Evolutionary conservation across 2,888 invertebrate species (phyloP), one percentile per base, ranked within the genome.

Genomic region (Harpalus rubripes): DNA sequence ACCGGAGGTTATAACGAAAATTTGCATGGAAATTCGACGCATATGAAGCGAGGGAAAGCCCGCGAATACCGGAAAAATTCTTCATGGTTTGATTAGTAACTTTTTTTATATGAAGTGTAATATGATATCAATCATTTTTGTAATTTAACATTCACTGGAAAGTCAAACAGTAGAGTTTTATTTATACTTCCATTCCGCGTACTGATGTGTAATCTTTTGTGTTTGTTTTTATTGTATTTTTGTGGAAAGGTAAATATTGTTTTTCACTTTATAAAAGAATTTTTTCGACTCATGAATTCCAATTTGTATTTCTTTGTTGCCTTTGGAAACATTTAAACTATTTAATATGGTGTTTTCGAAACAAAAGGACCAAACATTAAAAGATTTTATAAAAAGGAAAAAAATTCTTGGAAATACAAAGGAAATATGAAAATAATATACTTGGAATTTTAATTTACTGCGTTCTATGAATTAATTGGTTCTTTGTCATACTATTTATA

Each of bases 1-100:
- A 68, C 81, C 44, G 44, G 22, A 63, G 63, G 41, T 52, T 52
- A 65, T 68, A 81, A 68, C 52, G 65, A 26, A 65, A 65, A 81
- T 81, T 81, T 81, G 52, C 81, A 81, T 81, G 65, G 65, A 81
- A 81, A 81, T 65, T 81, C 68, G 68, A 65, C 65, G 26, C 52
- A 44, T 81, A 52, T 26, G 26, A 81, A 22, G 59, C 26, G 58
- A 26, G 56, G 79, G 61, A 58, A 59, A 68, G n/a, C 26, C 26
- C 10, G 22, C 5, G 26, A 22, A 63, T 22, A 12, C 12, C 39
- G 7, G 39, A 39, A 15, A 65, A 68, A 39, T 39, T 22, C 56
- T 56, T 78, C n/a, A 56, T 78, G 56, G 52, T 76, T 78, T 78
- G 56, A 7, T 5, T 58, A 26, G 78, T 22, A 58, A 52, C 15